phyloP scores from a whole-genome alignment of 2,113 vertebrate species.

The Tympanuchus pallidicinctus region DNA sequence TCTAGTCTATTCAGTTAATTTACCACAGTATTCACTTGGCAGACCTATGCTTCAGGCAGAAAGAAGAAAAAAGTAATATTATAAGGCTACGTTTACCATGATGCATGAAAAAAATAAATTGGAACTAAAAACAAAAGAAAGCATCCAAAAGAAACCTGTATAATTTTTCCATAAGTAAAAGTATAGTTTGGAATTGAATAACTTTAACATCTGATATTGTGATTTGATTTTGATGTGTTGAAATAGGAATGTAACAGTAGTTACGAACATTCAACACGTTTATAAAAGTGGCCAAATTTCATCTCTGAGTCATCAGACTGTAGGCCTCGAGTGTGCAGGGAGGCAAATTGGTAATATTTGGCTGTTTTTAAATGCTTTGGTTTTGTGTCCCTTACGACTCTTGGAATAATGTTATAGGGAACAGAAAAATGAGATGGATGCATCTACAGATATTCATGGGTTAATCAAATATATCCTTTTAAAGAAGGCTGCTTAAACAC shows the following conservation, averaged over 20 bases:
- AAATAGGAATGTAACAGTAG: neutral
- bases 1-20: neutral
- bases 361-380: neutral
- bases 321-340: neutral
- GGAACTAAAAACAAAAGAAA: neutral
- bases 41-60: neutral
- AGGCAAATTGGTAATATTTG: neutral
- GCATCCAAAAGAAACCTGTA: neutral
- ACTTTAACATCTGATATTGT: neutral
- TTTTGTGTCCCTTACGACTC: neutral
- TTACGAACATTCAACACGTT: neutral
- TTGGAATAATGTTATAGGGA: neutral
- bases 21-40: neutral
- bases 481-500: neutral
- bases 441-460: neutral
- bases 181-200: neutral
- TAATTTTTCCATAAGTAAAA: neutral
- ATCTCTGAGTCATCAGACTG: neutral
- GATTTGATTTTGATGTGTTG: neutral
- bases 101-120: neutral
- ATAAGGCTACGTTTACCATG: neutral
- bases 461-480: neutral
- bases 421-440: neutral
- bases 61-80: neutral
- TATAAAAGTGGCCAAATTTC: neutral